Evolutionary conservation across 2,888 invertebrate genomes (phyloP).

Genomic region (Drosophila helvetica): DNA sequence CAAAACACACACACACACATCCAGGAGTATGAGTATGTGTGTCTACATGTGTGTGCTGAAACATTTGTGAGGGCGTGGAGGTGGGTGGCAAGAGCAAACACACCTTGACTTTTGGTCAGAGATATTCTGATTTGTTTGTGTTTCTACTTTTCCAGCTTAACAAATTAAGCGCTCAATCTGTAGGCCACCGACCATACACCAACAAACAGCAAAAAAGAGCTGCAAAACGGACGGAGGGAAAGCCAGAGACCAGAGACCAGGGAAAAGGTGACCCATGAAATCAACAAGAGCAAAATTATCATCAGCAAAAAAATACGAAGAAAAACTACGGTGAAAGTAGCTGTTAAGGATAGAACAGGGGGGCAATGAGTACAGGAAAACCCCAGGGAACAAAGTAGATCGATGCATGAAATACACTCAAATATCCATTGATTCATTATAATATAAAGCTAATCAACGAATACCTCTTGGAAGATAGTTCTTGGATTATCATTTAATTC

Average conservation of each 20-base stretch:
- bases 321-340: not conserved
- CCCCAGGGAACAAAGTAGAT: conserved; percentile 7
- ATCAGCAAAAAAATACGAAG: not conserved
- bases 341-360: not conserved
- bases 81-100: conserved; percentile 56
- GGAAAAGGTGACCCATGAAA: no score
- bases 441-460: not conserved
- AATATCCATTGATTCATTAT: not conserved
- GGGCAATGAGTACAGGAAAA: not conserved
- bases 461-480: not conserved
- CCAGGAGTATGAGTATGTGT: not conserved
- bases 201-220: conserved; percentile 10
- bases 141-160: conserved; percentile 80
- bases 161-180: conserved; percentile 81
- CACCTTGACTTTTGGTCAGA: conserved; percentile 79
- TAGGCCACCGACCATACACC: conserved; percentile 46
- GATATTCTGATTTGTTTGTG: conserved; percentile 80
- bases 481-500: conserved; percentile 9
- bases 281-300: no score
- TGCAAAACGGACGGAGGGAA: not conserved
- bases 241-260: not conserved
- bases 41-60: no score
- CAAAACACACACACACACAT: conserved; percentile 22
- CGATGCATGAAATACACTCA: conserved; percentile 11
- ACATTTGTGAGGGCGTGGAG: no score